Base-by-base conservation (phyloP, 2,797 vertebrate species). In the Anniella stebbinsi region DNA sequence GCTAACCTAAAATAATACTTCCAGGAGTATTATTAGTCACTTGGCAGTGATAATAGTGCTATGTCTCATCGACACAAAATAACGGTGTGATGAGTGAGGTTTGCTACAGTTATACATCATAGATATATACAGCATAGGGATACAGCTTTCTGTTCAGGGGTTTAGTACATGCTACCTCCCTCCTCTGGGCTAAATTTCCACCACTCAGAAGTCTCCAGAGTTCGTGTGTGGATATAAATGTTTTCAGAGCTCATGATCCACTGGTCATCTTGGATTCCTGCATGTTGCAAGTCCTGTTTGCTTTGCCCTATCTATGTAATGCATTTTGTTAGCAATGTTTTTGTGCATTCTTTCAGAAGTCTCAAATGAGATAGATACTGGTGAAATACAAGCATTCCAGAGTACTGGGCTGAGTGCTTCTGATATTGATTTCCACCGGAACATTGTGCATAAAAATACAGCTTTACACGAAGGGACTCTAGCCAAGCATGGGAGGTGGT, bases 391-490 rank as follows among this genome's bases (percentile, higher is more conserved):
- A 25, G 78, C 51, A 45, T 85, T 36, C 0, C n/a, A 0, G 8
- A 1, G 48, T 67, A 84, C 51, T 11, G 9, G 1, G 2, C 0
- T 38, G 88, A 87, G 70, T n/a, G 1, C n/a, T 9, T 60, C 15
- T 88, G 30, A n/a, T 89, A 85, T 1, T 57, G 80, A 83, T 89
- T 90, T 88, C 54, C 87, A 63, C 25, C 89, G 66, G 75, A 78
- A 75, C 72, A 28, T 48, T 51, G 60, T 66, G 36, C 18, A 92
- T 17, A 54, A 12, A 81, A n/a, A 30, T 0, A 6, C 21, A 91
- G 84, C 78, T 91, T 90, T 88, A 88, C 60, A 69, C 33, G 86
- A 75, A 23, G 78, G 87, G 69, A 63, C 63, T 90, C 60, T 51
- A 63, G 54, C 8, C 76, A 80, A 80, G 21, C 13, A 11, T 63